phyloP scores from a whole-genome alignment of 2,797 vertebrate species.

The Pterois miles region DNA sequence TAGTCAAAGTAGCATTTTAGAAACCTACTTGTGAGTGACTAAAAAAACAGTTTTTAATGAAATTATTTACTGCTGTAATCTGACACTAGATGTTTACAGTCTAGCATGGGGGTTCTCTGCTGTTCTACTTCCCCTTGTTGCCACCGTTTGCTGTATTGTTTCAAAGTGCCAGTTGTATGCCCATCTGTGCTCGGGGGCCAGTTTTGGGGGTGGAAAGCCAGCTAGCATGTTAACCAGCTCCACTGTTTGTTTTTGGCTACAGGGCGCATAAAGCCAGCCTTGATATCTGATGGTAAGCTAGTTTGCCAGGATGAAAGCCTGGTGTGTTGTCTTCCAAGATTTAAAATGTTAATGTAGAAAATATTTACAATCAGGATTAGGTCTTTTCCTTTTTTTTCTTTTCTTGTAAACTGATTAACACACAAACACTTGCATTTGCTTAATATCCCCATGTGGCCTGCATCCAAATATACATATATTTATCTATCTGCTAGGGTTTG shows the following conservation, averaged over 20 bases:
- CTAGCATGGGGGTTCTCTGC: background rate
- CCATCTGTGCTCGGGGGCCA: slow-evolving; percentile 60
- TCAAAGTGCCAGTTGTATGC: slow-evolving; percentile 46
- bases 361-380: slow-evolving; percentile 68
- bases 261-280: slow-evolving; percentile 19
- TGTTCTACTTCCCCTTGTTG: background rate
- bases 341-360: slow-evolving; percentile 62
- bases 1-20: slow-evolving; percentile 4
- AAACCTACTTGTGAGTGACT: too few relatives aligned
- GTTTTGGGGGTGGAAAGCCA: slow-evolving; percentile 21
- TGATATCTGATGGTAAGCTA: slow-evolving; percentile 38
- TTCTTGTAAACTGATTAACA: slow-evolving; percentile 36
- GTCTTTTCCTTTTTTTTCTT: background rate
- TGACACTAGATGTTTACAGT: slow-evolving; percentile 3
- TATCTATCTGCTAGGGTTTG: slow-evolving; percentile 9
- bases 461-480: slow-evolving; percentile 28
- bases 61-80: slow-evolving; percentile 25
- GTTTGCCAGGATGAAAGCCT: slow-evolving; percentile 47
- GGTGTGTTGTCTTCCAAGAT: slow-evolving; percentile 60
- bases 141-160: slow-evolving; percentile 39
- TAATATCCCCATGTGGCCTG: slow-evolving; percentile 43
- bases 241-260: slow-evolving; percentile 60
- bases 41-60: slow-evolving; percentile 11
- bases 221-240: slow-evolving; percentile 62
- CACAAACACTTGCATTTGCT: slow-evolving; percentile 47